Base-by-base conservation (phyloP, 35 echinoderm and acorn worm genomes). In the Apostichopus parvimensis region DNA sequence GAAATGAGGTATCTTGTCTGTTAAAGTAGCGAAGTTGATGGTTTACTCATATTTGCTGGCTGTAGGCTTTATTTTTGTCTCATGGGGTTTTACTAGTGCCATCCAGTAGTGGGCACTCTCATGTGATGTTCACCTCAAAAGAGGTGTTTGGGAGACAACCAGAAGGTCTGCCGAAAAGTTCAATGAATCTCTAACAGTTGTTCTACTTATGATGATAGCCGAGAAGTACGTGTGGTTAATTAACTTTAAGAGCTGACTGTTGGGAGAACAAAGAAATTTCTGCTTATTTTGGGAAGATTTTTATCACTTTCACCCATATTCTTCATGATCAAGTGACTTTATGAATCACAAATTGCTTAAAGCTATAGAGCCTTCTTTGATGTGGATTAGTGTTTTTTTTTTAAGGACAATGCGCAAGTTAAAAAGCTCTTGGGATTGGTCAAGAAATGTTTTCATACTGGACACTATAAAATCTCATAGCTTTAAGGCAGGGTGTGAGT, bases 21-120 rank as follows among this genome's bases (percentile, higher is more conserved):
- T 84, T 56, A 84, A 84, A 84, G 81, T 58, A 84, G 55, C 81
- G 57, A 84, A 59, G 81, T 45, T 84, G 81, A 59, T 58, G 56
- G 17, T 84, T 84, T 84, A 80, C 18, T 58, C 52, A 34, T 84
- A 84, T 84, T 84, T 84, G 57, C 12, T 8, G 57, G 81, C 81
- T 59, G 54, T 22, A 7, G 81, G 81, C 54, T 12, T 84, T 10
- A 59, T 20, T 58, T 58, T 84, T 23, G 54, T 84, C 81, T 59
- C 81, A 61, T 54, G 55, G 81, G 81, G 81, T 59, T 57, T 84
- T 52, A 58, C 81, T 58, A 61, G 1, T 15, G 24, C 81, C 81
- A 58, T 58, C 1, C 17, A 84, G 81, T 75, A 12, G 8, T 9
- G 54, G 57, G 81, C 53, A 58, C 15, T 58, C 57, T 54, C 26